Evolutionary conservation across 2,113 vertebrate genomes (phyloP).

Genomic region (Ptilonorhynchus violaceus): DNA sequence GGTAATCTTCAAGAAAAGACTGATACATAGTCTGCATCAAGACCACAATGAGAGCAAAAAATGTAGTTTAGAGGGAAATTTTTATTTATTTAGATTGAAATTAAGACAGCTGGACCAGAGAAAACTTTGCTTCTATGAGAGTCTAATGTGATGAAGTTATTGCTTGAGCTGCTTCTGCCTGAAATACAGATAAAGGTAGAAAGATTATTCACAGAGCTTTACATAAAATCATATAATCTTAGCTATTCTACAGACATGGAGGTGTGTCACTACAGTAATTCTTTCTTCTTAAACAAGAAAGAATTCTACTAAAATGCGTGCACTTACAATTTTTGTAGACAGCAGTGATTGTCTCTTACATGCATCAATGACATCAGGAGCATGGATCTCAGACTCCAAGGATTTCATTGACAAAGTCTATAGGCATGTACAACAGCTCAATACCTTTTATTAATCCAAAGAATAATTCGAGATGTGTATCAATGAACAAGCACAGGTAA

Average conservation of each 20-base stretch:
- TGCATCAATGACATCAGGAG: background rate
- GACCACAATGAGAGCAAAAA: background rate
- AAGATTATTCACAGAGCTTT: background rate
- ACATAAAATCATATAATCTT: background rate
- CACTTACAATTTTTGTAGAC: background rate
- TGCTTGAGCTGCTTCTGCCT: background rate
- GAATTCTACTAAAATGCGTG: background rate
- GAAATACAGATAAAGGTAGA: background rate
- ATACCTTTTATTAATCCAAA: background rate
- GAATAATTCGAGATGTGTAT: background rate
- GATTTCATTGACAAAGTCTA: background rate
- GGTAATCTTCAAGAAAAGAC: background rate
- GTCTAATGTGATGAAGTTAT: background rate
- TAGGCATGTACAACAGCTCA: background rate
- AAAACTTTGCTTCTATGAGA: background rate
- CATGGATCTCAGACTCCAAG: background rate
- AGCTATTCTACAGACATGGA: background rate
- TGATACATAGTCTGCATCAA: background rate
- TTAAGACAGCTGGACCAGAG: background rate
- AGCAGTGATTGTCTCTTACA: background rate
- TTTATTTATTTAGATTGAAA: background rate
- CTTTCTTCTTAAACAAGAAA: background rate
- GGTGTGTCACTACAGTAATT: background rate
- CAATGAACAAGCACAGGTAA: background rate
- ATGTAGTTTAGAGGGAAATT: background rate